These are phyloP conservation scores for Sebastes itinus DNA, from an alignment of 2,797 vertebrate genomes.

Conservation along the genomic window DNA sequence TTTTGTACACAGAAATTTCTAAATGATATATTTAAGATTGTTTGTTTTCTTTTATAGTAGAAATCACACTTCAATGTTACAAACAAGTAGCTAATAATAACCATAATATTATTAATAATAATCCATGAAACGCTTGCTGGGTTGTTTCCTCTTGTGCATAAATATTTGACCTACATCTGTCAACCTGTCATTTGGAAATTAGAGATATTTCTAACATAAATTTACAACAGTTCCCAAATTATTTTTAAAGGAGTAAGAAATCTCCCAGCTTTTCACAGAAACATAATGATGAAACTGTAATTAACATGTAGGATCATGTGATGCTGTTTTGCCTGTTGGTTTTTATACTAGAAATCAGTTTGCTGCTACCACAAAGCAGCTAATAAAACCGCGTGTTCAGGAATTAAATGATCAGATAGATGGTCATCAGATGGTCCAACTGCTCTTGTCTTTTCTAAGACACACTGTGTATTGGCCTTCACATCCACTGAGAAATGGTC, in stretches of 20 bases:
- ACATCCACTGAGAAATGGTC: constrained; percentile 2
- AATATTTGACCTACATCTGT: neutral
- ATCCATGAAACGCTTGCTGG: neutral
- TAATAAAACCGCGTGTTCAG: neutral
- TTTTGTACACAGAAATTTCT: neutral
- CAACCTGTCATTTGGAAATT: neutral
- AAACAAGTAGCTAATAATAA: neutral
- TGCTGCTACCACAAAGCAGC: neutral
- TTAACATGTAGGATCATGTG: neutral
- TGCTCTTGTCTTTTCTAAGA: neutral
- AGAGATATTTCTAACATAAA: neutral
- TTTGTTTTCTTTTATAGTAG: neutral
- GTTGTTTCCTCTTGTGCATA: neutral
- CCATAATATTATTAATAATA: neutral
- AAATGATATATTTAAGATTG: neutral
- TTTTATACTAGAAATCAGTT: neutral
- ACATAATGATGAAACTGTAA: neutral
- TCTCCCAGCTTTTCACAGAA: neutral
- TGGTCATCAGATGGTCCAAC: neutral
- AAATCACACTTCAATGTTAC: neutral
- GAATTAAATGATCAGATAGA: neutral
- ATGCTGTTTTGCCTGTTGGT: neutral
- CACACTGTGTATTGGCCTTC: neutral
- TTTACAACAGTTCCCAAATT: neutral
- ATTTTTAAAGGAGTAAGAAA: neutral